Conservation (phyloP, 1,140 invertebrate species). For the Trachymyrmex septentrionalis region DNA sequence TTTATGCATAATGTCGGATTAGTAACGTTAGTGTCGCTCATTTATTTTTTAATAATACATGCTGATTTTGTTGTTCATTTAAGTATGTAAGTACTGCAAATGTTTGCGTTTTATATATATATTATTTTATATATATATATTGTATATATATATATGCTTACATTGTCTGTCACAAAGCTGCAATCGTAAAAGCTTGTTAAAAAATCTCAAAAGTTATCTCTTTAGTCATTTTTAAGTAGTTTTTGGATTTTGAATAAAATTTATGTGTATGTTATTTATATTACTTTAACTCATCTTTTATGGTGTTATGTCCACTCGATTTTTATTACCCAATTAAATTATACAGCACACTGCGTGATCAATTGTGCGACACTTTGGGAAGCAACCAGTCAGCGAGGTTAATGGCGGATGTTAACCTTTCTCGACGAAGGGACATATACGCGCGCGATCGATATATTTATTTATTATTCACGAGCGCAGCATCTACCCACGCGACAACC, state of each 20-base stretch:
- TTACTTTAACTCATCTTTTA: slow-evolving; percentile 5
- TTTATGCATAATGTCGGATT: slow-evolving; percentile 15
- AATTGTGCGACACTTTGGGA: slow-evolving; percentile 50
- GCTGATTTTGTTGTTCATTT: background rate
- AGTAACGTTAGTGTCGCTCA: background rate
- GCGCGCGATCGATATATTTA: slow-evolving; percentile 57
- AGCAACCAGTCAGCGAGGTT: slow-evolving; percentile 37
- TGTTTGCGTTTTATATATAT: background rate
- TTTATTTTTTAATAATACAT: slow-evolving; percentile 13
- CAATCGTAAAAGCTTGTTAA: background rate
- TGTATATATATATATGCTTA: too few relatives aligned
- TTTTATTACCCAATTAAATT: slow-evolving; percentile 51
- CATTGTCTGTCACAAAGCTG: background rate
- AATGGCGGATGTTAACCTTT: slow-evolving; percentile 60
- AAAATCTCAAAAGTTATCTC: background rate
- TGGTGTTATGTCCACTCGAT: slow-evolving; percentile 15
- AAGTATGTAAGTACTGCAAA: background rate
- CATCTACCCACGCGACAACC: slow-evolving; percentile 42
- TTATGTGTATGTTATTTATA: background rate
- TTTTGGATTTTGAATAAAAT: background rate
- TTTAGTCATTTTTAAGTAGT: background rate
- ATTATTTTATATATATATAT: too few relatives aligned
- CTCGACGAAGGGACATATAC: slow-evolving; percentile 28
- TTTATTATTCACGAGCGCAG: slow-evolving; percentile 50
- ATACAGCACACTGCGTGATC: slow-evolving; percentile 51